Evolutionary conservation across 2,113 vertebrate genomes (phyloP).

Genomic region (Ornithorhynchus anatinus): DNA sequence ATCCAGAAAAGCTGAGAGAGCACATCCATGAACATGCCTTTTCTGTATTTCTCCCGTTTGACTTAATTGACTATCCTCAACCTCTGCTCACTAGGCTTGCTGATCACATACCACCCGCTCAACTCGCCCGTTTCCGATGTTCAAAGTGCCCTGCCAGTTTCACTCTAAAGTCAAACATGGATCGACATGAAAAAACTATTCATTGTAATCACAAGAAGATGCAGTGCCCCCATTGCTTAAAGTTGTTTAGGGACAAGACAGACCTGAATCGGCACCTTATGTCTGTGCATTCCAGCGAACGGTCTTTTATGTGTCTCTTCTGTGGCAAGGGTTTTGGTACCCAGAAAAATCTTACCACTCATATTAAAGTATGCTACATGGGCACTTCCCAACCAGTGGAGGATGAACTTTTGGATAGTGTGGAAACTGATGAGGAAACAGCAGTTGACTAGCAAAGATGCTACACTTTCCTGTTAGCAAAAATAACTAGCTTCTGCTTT

Average conservation of each 20-base stretch:
- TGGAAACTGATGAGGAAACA: slow-evolving; percentile 26
- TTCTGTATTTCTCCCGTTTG: slow-evolving; percentile 68
- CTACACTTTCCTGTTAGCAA: no score
- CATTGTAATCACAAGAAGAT: slow-evolving; percentile 81
- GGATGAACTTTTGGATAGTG: background rate
- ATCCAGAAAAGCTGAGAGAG: slow-evolving; percentile 73
- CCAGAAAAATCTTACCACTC: slow-evolving; percentile 77
- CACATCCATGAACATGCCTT: slow-evolving; percentile 72
- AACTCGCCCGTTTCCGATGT: slow-evolving; percentile 75
- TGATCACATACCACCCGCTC: background rate
- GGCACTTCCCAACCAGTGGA: slow-evolving; percentile 44
- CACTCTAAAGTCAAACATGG: slow-evolving; percentile 81
- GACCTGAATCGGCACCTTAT: slow-evolving; percentile 74
- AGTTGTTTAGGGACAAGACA: slow-evolving; percentile 75
- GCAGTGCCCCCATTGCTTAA: slow-evolving; percentile 74
- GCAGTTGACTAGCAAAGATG: background rate
- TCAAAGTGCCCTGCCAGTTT: slow-evolving; percentile 79
- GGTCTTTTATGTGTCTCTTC: slow-evolving; percentile 62
- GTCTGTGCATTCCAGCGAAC: slow-evolving; percentile 72
- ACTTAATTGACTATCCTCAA: slow-evolving; percentile 45
- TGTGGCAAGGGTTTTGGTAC: slow-evolving; percentile 78
- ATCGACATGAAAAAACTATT: slow-evolving; percentile 78
- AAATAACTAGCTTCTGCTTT: no score
- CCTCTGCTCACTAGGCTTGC: slow-evolving; percentile 1
- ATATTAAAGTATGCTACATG: slow-evolving; percentile 73